Evolutionary conservation across 2,113 vertebrate genomes (phyloP).

Genomic region (Mormoops blainvillei): DNA sequence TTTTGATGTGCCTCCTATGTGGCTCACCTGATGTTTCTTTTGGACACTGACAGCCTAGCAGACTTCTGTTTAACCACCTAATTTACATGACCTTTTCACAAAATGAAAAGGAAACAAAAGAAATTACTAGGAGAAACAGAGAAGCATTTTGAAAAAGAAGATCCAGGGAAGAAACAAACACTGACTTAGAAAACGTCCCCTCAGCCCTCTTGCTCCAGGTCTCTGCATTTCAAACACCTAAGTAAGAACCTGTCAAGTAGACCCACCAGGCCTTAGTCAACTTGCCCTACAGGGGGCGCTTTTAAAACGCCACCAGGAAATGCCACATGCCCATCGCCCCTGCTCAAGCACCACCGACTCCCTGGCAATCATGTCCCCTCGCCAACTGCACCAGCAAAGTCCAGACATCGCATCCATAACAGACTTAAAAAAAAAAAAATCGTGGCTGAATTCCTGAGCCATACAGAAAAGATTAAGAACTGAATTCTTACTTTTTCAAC

Average conservation of each 20-base stretch:
- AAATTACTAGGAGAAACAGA: not conserved
- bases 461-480: not conserved
- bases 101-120: not conserved
- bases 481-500: not conserved
- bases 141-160: not conserved
- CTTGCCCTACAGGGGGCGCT: not conserved
- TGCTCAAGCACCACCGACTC: not conserved
- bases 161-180: not conserved
- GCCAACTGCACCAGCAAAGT: not conserved
- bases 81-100: not conserved
- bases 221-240: not conserved
- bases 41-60: not conserved
- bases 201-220: not conserved
- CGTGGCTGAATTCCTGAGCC: not conserved
- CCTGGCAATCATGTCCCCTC: not conserved
- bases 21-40: not conserved
- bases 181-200: not conserved
- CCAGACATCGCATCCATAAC: not conserved
- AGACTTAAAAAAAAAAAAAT: not conserved
- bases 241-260: not conserved
- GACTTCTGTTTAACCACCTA: not conserved
- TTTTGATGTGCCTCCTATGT: not conserved
- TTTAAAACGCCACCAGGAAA: not conserved
- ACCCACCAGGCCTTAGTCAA: not conserved
- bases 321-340: no score